Percentiles rank a stretch among this genome's conserved stretches.
phyloP scores from a whole-genome alignment of 2,888 invertebrate species.

The Machimus atricapillus region DNA sequence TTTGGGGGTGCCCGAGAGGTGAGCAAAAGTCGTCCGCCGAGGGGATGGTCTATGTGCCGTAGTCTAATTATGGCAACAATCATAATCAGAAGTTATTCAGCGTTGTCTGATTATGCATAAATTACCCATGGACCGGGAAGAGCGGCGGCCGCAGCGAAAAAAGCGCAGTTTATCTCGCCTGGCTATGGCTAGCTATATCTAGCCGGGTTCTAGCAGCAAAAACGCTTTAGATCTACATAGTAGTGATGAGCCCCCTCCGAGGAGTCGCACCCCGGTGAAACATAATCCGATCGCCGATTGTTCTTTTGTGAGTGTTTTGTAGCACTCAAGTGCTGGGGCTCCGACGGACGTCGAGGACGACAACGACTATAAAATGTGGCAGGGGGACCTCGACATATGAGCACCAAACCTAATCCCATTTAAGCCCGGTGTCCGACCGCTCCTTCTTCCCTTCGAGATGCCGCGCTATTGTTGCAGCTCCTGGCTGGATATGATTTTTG shows the following conservation, averaged over 20 bases:
- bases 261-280: slow-evolving; percentile 43
- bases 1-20: slow-evolving; percentile 1
- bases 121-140: slow-evolving; percentile 35
- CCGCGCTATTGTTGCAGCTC: background rate
- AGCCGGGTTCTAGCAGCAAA: background rate
- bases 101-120: slow-evolving; percentile 48
- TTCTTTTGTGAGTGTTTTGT: slow-evolving; percentile 40
- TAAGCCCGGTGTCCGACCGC: slow-evolving; percentile 17
- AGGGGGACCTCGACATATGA: slow-evolving; percentile 7
- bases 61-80: slow-evolving; percentile 46
- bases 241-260: background rate
- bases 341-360: background rate
- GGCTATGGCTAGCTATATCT: slow-evolving; percentile 22
- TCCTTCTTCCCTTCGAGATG: slow-evolving; percentile 1
- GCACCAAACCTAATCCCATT: slow-evolving; percentile 35
- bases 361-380: background rate
- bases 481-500: slow-evolving; percentile 42
- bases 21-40: slow-evolving; percentile 6
- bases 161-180: slow-evolving; percentile 41
- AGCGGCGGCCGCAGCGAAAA: slow-evolving; percentile 10
- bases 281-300: slow-evolving; percentile 46
- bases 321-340: slow-evolving; percentile 11
- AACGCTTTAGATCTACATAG: background rate
- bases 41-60: slow-evolving; percentile 29
- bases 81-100: slow-evolving; percentile 42